phyloP scores from a whole-genome alignment of 2,888 invertebrate genomes.

The Mythimna albipuncta region DNA sequence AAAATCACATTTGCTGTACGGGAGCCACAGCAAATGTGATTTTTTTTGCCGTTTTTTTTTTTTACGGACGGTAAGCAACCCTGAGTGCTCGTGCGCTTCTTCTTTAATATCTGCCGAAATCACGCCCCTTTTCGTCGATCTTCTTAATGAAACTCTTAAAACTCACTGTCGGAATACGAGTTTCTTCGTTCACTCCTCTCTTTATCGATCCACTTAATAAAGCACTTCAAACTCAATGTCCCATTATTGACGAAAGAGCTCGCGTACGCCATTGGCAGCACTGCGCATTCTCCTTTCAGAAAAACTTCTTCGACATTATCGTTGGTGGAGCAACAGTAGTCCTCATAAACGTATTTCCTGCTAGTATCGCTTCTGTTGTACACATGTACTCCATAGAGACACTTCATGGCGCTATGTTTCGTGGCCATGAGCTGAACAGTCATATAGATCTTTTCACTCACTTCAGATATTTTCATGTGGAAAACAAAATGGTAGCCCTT shows the following conservation, averaged over 20 bases:
- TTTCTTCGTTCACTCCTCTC: no score
- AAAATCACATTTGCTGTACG: no score
- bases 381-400: conserved; percentile 18
- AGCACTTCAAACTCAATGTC: neutral
- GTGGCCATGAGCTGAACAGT: conserved; percentile 19
- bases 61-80: no score
- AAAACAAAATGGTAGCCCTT: neutral
- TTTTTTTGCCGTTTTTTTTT: no score
- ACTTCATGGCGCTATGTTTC: conserved; percentile 1
- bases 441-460: conserved; percentile 4
- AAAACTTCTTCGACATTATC: conserved; percentile 28
- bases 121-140: no score
- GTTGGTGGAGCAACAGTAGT: conserved; percentile 14
- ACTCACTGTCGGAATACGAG: neutral
- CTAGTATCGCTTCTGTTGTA: neutral
- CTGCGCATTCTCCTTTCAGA: conserved; percentile 19
- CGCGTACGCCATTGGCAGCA: conserved; percentile 20
- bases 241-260: neutral
- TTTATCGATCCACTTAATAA: neutral
- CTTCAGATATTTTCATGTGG: conserved; percentile 12
- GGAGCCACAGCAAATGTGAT: no score
- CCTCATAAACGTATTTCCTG: conserved; percentile 16
- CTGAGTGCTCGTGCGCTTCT: no score
- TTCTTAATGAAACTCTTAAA: conserved; percentile 7
- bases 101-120: no score